Evolutionary conservation across 92 coral and sea anemone genomes (phyloP).

Genomic region (Phenganax marumi): DNA sequence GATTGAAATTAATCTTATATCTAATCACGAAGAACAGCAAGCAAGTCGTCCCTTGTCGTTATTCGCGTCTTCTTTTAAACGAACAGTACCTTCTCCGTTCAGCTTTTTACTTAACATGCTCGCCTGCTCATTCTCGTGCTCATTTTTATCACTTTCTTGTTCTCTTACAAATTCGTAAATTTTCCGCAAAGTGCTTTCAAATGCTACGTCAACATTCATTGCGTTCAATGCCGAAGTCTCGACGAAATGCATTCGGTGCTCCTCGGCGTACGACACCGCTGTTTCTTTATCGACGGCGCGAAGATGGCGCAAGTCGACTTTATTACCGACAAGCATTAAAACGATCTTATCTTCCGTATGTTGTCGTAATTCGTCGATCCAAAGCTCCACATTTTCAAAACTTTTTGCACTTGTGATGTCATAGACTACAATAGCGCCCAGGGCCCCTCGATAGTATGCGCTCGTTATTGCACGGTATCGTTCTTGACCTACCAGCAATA

Average conservation of each 20-base stretch:
- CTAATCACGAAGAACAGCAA: constrained; percentile 2
- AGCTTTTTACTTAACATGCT: constrained; percentile 16
- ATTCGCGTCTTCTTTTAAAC: constrained; percentile 33
- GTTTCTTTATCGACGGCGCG: constrained; percentile 82
- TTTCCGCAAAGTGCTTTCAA: constrained; percentile 73
- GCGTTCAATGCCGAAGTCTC: constrained; percentile 96
- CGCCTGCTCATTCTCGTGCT: constrained; percentile 32
- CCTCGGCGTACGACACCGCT: constrained; percentile 74
- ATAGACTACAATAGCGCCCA: constrained; percentile 93
- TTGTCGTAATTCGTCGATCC: constrained; percentile 84
- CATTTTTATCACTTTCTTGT: constrained; percentile 59
- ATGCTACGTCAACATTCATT: constrained; percentile 83
- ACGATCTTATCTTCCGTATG: constrained; percentile 71
- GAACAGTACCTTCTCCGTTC: constrained; percentile 34
- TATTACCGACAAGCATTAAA: constrained; percentile 87
- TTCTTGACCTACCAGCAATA: constrained; percentile 74
- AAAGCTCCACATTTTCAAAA: constrained; percentile 82
- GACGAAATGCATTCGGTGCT: constrained; percentile 78
- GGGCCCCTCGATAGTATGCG: constrained; percentile 97
- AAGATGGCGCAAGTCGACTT: constrained; percentile 85
- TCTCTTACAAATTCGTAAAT: constrained; percentile 74
- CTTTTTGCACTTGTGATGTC: constrained; percentile 93
- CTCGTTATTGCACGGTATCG: constrained; percentile 98
- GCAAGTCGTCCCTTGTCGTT: constrained; percentile 22
- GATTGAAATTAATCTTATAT: background rate